Evolutionary conservation across 2,888 invertebrate species (phyloP), one percentile per base, ranked within the genome.

Genomic region (Geotrupes spiniger): DNA sequence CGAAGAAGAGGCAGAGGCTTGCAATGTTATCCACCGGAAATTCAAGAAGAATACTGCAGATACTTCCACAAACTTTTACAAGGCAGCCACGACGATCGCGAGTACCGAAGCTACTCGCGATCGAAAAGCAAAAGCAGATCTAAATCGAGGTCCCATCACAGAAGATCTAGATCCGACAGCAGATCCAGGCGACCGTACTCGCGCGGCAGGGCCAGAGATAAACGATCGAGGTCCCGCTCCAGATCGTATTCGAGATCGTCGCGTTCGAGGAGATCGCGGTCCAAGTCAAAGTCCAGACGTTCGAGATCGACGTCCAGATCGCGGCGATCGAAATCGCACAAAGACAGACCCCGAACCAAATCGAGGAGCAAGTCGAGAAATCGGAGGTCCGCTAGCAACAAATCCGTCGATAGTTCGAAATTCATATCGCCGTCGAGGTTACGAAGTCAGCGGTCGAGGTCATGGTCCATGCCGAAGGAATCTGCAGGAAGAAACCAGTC

Each of bases 41-140:
- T 66, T 9, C 64, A 76, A 53, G 74, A 76, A 28, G 73, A 76
- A 54, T 77, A 77, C 58, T 72, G 74, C 54, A 81, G 81, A 58
- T 83, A 84, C 51, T 82, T 83, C 55, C 79, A 81, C 40, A 81
- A 77, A 59, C 71, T 84, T 26, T 74, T 80, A 0, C 78, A 80
- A 36, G n/a, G n/a, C n/a, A n/a, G n/a, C n/a, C 71, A 74, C 14
- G 78, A 77, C 46, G 75, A 71, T 54, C 74, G 74, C 57, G 74
- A 75, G 53, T 76, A 78, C 56, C 76, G 77, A 40, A 73, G 55
- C 59, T 72, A 63, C 65, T 63, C 66, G 27, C 64, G 57, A 57
- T 63, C 69, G 2, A 62, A 73, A 47, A 50, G 44, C 16, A 36
- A 38, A 17, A 60, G 62, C 6, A 49, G 44, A 36, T 52, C 55